These are phyloP conservation scores for Pardosa pseudoannulata DNA, from an alignment of 2,888 invertebrate species.

Conservation along the genomic window DNA sequence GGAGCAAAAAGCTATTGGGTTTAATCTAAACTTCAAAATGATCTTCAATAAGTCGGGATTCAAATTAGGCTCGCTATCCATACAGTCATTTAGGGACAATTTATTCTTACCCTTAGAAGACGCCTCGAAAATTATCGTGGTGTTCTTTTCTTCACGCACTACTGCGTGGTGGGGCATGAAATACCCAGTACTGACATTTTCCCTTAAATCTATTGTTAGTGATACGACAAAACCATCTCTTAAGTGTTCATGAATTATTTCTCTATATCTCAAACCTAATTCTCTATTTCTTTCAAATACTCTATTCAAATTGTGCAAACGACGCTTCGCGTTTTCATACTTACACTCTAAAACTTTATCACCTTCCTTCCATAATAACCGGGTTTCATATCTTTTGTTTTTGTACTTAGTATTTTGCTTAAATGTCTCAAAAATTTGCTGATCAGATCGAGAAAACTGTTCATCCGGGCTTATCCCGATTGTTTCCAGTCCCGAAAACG, in stretches of 20 bases:
- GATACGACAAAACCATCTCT: neutral
- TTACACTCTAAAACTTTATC: neutral
- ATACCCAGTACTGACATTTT: neutral
- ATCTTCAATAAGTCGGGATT: neutral
- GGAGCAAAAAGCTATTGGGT: neutral
- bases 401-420: neutral
- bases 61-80: neutral
- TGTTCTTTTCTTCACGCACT: constrained; percentile 11
- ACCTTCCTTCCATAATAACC: constrained; percentile 24
- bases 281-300: neutral
- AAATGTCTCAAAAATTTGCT: constrained; percentile 6
- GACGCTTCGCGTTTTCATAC: neutral
- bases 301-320: constrained; percentile 2
- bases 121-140: constrained; percentile 13
- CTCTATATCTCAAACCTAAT: neutral
- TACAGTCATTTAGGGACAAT: constrained; percentile 7
- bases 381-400: constrained; percentile 8
- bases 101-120: neutral
- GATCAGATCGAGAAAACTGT: neutral
- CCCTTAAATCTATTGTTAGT: neutral
- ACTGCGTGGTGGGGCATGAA: constrained; percentile 10
- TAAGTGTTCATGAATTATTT: constrained; percentile 21
- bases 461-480: neutral
- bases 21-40: constrained; percentile 2
- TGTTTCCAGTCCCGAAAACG: neutral